phyloP scores from a whole-genome alignment of 2,113 vertebrate species.

The Ochotona curzoniae region DNA sequence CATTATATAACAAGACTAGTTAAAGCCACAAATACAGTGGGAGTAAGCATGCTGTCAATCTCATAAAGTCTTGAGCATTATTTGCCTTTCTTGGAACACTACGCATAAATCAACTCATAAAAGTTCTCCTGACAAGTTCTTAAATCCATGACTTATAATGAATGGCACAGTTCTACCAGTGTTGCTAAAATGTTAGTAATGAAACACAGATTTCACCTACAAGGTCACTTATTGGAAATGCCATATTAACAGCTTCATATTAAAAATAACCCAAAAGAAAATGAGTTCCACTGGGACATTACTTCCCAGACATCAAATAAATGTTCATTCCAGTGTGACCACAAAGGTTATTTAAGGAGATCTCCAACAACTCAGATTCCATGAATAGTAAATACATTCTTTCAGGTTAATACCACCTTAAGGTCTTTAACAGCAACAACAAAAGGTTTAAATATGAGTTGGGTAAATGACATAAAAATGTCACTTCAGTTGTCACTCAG shows the following conservation, averaged over 20 bases:
- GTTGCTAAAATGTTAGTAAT: constrained; percentile 79
- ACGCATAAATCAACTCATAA: constrained; percentile 80
- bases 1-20: constrained; percentile 80
- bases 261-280: constrained; percentile 69
- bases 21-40: constrained; percentile 78
- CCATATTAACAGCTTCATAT: constrained; percentile 67
- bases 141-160: constrained; percentile 77
- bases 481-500: constrained; percentile 7
- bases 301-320: constrained; percentile 63
- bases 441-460: constrained; percentile 17
- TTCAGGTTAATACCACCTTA: constrained; percentile 26
- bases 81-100: constrained; percentile 79
- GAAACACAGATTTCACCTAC: constrained; percentile 78
- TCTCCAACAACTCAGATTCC: constrained; percentile 32
- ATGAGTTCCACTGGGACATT: constrained; percentile 48
- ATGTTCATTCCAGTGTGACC: constrained; percentile 36
- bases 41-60: constrained; percentile 70
- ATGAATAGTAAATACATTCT: constrained; percentile 52
- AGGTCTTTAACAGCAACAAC: constrained; percentile 21
- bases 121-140: constrained; percentile 81
- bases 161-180: constrained; percentile 47
- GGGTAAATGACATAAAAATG: constrained; percentile 21
- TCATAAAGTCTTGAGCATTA: constrained; percentile 68
- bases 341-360: constrained; percentile 53
- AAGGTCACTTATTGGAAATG: constrained; percentile 72